Evolutionary conservation across 2,113 vertebrate species (phyloP).

Genomic region (Notarius lentiginosus): DNA sequence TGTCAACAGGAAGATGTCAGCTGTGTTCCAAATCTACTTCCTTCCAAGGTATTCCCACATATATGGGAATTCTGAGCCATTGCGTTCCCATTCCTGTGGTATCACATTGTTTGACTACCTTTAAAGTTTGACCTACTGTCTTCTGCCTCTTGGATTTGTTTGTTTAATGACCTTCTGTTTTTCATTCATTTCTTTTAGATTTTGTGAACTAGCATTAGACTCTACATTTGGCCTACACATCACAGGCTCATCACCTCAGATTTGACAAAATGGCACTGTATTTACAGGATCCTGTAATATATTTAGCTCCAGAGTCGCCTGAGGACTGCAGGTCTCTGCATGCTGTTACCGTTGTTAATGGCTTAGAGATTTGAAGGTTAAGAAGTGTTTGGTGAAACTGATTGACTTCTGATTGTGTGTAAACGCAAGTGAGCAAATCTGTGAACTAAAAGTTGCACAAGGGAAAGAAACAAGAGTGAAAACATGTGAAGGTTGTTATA

Average conservation of each 20-base stretch:
- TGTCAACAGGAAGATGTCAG: neutral
- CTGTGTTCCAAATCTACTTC: neutral
- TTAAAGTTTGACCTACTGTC: neutral
- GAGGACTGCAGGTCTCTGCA: neutral
- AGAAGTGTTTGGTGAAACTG: slow-evolving; percentile 25
- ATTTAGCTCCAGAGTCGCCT: neutral
- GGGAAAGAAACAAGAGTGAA: neutral
- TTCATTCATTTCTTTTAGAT: neutral
- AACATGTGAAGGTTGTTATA: neutral
- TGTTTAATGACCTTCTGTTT: neutral
- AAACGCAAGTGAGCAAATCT: neutral
- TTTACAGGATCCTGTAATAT: neutral
- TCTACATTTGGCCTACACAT: neutral
- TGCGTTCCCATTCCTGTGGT: neutral
- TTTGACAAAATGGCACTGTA: neutral
- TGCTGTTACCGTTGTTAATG: slow-evolving; percentile 16
- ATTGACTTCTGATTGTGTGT: neutral
- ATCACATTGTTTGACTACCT: neutral
- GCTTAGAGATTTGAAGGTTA: neutral
- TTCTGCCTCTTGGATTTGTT: neutral
- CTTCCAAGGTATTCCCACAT: neutral
- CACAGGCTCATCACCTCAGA: neutral
- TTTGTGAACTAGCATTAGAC: neutral
- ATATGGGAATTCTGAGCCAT: neutral
- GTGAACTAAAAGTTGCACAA: neutral